These are phyloP conservation scores for Rostratula benghalensis DNA, from an alignment of 2,113 vertebrate species.

Conservation along the genomic window DNA sequence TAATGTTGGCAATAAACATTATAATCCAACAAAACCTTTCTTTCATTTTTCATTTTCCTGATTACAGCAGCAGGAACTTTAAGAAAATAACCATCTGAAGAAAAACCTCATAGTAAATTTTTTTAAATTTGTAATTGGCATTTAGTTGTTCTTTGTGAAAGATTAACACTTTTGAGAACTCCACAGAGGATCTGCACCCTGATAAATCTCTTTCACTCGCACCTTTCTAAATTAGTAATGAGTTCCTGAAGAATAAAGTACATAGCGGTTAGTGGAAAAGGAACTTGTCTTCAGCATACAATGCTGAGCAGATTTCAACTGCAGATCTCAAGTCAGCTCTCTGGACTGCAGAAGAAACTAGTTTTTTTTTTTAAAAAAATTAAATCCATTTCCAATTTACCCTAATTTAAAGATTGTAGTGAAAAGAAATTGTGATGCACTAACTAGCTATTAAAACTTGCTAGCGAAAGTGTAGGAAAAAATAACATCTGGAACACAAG, in stretches of 20 bases:
- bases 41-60: not conserved
- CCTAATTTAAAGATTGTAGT: not conserved
- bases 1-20: not conserved
- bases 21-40: not conserved
- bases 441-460: not conserved
- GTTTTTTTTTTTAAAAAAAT: not conserved
- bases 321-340: not conserved
- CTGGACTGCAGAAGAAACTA: not conserved
- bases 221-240: not conserved
- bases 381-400: not conserved
- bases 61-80: not conserved
- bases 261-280: not conserved
- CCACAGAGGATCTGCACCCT: not conserved
- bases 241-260: not conserved
- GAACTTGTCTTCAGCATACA: not conserved
- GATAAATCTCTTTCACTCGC: not conserved
- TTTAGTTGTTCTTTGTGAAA: not conserved
- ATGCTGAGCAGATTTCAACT: not conserved
- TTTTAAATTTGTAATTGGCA: not conserved
- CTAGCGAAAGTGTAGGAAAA: not conserved
- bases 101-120: not conserved
- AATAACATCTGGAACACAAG: not conserved
- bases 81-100: not conserved
- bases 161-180: not conserved
- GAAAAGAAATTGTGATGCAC: not conserved